Conservation (phyloP, 2,797 vertebrate genomes). For the Carapus acus region DNA sequence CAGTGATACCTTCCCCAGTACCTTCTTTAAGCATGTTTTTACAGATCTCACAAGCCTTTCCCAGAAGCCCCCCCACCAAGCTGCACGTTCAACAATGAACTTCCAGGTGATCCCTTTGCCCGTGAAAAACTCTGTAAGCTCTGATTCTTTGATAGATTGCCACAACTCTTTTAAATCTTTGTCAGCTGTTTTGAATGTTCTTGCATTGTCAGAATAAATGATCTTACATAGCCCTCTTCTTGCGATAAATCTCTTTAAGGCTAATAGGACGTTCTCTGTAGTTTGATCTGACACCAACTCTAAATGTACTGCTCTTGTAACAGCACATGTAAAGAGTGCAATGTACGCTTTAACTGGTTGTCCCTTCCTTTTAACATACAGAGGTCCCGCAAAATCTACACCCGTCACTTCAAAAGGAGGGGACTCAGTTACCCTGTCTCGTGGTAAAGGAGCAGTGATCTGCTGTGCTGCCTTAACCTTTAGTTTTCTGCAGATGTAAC, state of each 20-base stretch:
- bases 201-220: too few species aligned
- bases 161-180: too few species aligned
- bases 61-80: constrained; percentile 16
- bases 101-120: constrained; percentile 8
- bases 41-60: too few species aligned
- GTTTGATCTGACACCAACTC: too few species aligned
- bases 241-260: too few species aligned
- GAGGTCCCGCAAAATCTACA: constrained; percentile 10
- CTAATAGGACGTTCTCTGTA: too few species aligned
- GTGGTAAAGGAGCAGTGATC: constrained; percentile 2
- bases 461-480: constrained; percentile 11
- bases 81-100: constrained; percentile 10
- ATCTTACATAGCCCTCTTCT: too few species aligned
- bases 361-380: constrained; percentile 4
- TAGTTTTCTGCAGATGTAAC: constrained; percentile 1
- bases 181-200: too few species aligned
- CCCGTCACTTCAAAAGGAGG: constrained; percentile 11
- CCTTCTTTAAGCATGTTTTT: too few species aligned
- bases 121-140: not conserved
- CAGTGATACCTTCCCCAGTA: not conserved
- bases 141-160: not conserved
- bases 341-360: constrained; percentile 5
- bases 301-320: constrained; percentile 1
- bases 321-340: constrained; percentile 16
- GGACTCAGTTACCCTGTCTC: constrained; percentile 7